These are phyloP conservation scores for Camponotus floridanus DNA, from an alignment of 1,140 invertebrate species.

Conservation along the genomic window DNA sequence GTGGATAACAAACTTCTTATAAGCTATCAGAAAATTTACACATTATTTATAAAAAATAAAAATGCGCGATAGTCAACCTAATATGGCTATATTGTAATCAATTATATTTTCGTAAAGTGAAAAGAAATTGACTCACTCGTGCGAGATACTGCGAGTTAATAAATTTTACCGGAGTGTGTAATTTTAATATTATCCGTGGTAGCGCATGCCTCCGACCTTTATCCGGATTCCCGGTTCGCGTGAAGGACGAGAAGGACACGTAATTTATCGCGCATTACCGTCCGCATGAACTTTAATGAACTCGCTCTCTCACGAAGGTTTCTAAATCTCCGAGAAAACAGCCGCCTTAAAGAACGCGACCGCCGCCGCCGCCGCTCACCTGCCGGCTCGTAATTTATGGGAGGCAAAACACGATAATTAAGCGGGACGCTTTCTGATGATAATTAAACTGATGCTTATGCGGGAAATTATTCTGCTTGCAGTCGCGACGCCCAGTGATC, in stretches of 20 bases:
- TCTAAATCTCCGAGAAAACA: conserved; percentile 52
- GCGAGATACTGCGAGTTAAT: neutral
- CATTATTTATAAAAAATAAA: neutral
- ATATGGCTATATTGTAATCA: neutral
- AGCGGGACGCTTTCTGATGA: conserved; percentile 28
- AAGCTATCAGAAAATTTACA: neutral
- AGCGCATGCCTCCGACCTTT: neutral
- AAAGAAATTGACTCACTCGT: neutral
- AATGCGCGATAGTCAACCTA: neutral
- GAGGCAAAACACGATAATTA: conserved; percentile 44
- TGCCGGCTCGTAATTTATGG: conserved; percentile 47
- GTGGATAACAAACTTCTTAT: neutral
- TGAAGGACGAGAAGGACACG: neutral
- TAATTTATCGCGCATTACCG: conserved; percentile 33
- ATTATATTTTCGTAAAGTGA: neutral
- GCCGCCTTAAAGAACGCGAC: conserved; percentile 1
- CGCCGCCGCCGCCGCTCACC: neutral
- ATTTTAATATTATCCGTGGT: conserved; percentile 32
- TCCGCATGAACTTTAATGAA: conserved; percentile 46
- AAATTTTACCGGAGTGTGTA: conserved; percentile 14
- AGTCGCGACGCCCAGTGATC: conserved; percentile 3
- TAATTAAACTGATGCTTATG: conserved; percentile 55
- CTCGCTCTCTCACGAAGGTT: conserved; percentile 18
- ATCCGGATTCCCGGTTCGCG: neutral
- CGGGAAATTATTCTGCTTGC: conserved; percentile 22